Conservation (phyloP, 2,113 vertebrate species). For the Paratilapia polleni region DNA sequence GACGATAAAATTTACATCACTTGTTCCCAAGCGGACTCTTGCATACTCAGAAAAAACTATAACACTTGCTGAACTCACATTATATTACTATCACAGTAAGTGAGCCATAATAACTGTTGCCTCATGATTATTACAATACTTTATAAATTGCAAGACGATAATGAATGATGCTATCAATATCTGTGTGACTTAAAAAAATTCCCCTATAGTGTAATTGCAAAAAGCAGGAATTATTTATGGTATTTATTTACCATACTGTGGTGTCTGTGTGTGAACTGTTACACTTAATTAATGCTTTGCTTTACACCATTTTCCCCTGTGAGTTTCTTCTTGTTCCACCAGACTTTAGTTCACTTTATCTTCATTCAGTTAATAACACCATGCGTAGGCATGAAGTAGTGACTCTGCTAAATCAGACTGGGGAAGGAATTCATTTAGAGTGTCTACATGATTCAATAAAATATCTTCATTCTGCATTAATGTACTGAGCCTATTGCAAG, state of each 20-base stretch:
- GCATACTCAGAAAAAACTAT: background rate
- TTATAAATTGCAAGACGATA: background rate
- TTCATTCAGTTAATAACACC: background rate
- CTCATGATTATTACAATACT: background rate
- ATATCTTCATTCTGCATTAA: background rate
- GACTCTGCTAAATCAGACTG: background rate
- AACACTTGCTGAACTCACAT: background rate
- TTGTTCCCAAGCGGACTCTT: too few species aligned
- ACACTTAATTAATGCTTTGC: background rate
- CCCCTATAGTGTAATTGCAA: background rate
- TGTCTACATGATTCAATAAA: background rate
- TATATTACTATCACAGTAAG: background rate
- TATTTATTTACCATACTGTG: background rate
- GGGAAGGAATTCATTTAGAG: background rate
- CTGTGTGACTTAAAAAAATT: background rate
- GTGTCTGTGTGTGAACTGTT: too few species aligned
- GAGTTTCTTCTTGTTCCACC: background rate
- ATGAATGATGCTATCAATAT: background rate
- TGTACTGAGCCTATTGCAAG: background rate
- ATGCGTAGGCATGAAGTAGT: background rate
- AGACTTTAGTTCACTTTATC: background rate
- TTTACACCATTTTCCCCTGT: fast-evolving
- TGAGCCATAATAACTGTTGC: background rate
- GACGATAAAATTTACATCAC: too few species aligned
- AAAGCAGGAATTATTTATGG: background rate